Conservation (phyloP, 2,113 vertebrate species). For the Tympanuchus pallidicinctus region DNA sequence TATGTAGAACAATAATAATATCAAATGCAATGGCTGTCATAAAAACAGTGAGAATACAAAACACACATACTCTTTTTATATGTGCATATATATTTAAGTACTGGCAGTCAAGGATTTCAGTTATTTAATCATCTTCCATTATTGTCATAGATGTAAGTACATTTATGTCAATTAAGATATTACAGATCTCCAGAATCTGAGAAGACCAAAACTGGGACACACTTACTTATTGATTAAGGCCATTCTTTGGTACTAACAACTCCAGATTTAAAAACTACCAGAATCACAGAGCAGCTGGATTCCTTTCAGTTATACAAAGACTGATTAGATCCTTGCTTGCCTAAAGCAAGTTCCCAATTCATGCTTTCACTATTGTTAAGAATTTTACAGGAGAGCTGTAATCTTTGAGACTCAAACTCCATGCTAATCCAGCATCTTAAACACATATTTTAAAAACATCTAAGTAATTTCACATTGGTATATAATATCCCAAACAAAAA, state of each 20-base stretch:
- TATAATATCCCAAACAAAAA: neutral
- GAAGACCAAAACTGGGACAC: neutral
- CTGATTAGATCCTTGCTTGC: neutral
- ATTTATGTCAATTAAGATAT: neutral
- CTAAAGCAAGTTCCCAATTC: neutral
- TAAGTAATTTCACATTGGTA: neutral
- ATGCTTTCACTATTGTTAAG: neutral
- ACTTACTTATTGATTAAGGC: neutral
- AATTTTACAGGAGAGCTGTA: neutral
- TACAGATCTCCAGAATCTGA: neutral
- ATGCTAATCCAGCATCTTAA: neutral
- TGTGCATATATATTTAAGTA: too few species aligned
- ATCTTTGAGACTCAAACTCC: neutral
- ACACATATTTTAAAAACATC: neutral
- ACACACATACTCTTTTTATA: neutral
- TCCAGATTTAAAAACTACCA: neutral
- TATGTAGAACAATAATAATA: neutral
- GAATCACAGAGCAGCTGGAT: neutral
- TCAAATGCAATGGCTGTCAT: neutral
- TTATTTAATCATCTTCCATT: neutral
- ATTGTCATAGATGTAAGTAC: neutral
- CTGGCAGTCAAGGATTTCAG: neutral
- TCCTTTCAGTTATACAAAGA: neutral
- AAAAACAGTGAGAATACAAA: neutral
- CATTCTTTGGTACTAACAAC: neutral